A percentile compares a stretch with the other conserved stretches of the same genome.
Evolutionary conservation across 2,888 invertebrate species (phyloP).

Genomic region (Sphecodes monilicornis): DNA sequence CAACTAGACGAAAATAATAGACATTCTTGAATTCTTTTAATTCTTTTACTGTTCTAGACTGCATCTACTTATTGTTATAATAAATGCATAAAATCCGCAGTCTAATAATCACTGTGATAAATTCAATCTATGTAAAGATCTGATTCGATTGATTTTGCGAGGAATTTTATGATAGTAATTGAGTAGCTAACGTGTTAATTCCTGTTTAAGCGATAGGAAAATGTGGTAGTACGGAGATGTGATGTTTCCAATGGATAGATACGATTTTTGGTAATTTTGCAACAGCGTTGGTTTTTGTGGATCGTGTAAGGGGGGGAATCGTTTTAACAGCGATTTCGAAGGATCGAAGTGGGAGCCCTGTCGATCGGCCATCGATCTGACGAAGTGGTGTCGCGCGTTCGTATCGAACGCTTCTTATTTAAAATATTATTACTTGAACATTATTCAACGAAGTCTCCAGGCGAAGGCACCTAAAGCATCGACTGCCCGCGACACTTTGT

Average conservation of each 20-base stretch:
- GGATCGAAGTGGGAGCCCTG: not conserved
- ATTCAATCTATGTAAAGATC: too few relatives aligned
- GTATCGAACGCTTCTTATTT: not conserved
- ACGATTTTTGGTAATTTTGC: not conserved
- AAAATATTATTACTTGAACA: conserved; percentile 26
- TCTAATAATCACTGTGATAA: too few relatives aligned
- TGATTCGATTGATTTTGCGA: too few relatives aligned
- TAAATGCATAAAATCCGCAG: too few relatives aligned
- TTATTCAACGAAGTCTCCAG: conserved; percentile 51
- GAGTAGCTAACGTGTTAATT: too few relatives aligned
- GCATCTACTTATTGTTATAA: too few relatives aligned
- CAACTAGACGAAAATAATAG: too few relatives aligned
- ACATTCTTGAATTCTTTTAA: too few relatives aligned
- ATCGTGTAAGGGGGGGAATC: not conserved
- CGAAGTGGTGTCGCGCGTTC: conserved; percentile 3
- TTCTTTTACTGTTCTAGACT: too few relatives aligned
- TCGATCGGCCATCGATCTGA: conserved; percentile 9
- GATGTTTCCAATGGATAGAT: not conserved
- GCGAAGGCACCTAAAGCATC: conserved; percentile 69
- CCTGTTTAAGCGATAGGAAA: too few relatives aligned
- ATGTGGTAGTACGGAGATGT: too few relatives aligned
- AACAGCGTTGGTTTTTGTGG: not conserved
- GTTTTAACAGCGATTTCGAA: not conserved
- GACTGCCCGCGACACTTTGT: conserved; percentile 59
- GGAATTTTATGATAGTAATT: too few relatives aligned